Percentiles rank a stretch among this genome's conserved stretches.
These are phyloP conservation scores for Heliothis peltigera DNA, from an alignment of 2,888 invertebrate species.

Conservation along the genomic window DNA sequence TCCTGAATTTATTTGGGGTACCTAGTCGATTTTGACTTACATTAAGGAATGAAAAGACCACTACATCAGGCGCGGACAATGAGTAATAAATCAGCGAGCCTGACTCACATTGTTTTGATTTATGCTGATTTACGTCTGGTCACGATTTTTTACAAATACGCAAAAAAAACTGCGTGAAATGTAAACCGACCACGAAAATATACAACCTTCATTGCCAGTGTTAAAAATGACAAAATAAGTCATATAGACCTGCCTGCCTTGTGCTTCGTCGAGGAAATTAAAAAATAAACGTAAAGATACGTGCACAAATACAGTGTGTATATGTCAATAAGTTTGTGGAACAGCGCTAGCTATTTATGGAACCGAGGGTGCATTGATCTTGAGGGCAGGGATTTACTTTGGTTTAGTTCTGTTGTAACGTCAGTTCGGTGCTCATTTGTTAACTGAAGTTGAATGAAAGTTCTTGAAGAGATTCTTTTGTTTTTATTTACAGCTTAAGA, in stretches of 20 bases:
- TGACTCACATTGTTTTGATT: conserved; percentile 2
- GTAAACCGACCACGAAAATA: conserved; percentile 17
- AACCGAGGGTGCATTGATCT: conserved; percentile 79
- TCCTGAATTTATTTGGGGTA: background rate
- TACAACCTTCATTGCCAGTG: conserved; percentile 33
- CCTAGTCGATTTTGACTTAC: background rate
- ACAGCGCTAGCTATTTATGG: conserved; percentile 74
- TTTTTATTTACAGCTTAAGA: too few species aligned
- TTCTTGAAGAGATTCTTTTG: background rate
- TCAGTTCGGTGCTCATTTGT: conserved; percentile 2
- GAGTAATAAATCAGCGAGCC: conserved; percentile 1
- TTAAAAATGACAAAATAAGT: conserved; percentile 38
- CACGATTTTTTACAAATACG: background rate
- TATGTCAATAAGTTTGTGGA: conserved; percentile 56
- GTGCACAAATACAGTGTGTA: conserved; percentile 2
- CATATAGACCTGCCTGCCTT: conserved; percentile 37
- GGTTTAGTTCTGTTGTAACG: conserved; percentile 21
- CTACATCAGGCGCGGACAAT: background rate
- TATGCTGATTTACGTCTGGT: conserved; percentile 2
- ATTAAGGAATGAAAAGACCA: background rate
- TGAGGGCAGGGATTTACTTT: conserved; percentile 50
- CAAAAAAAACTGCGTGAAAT: conserved; percentile 5
- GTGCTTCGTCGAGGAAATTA: conserved; percentile 37
- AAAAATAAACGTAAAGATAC: conserved; percentile 34
- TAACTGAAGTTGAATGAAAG: background rate